These are phyloP conservation scores for Epistrophe eligans DNA, from an alignment of 2,888 invertebrate species.

Conservation along the genomic window DNA sequence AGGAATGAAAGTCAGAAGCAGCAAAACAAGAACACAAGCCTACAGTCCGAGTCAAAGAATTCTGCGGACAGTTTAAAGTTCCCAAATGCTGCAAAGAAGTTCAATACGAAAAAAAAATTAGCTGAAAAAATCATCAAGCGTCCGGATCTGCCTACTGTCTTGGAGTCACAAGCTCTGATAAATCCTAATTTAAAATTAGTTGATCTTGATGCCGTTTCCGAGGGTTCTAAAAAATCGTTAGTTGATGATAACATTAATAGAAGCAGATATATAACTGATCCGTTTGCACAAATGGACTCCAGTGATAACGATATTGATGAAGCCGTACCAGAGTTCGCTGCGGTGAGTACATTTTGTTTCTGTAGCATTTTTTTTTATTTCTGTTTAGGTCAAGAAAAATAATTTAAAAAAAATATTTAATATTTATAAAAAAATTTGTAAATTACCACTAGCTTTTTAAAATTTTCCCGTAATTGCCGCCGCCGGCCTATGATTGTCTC, in stretches of 20 bases:
- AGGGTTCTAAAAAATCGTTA: not conserved
- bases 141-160: not conserved
- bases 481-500: too few species aligned
- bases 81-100: not conserved
- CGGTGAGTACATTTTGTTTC: conserved; percentile 76
- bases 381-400: too few species aligned
- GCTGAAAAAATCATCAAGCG: conserved; percentile 12
- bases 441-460: too few species aligned
- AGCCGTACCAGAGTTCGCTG: conserved; percentile 80
- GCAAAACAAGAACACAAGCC: not conserved
- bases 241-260: not conserved
- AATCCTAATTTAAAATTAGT: not conserved
- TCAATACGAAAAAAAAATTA: not conserved
- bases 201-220: not conserved
- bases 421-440: too few species aligned
- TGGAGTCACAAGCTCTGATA: conserved; percentile 3
- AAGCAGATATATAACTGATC: conserved; percentile 6
- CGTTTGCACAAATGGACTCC: conserved; percentile 28
- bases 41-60: not conserved
- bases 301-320: conserved; percentile 77
- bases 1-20: not conserved
- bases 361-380: too few species aligned
- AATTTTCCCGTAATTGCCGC: too few species aligned
- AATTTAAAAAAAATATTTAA: too few species aligned
- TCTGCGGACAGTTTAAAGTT: not conserved